These are phyloP conservation scores for Isotomurus palustris DNA, from an alignment of 2,888 invertebrate genomes.

Conservation along the genomic window DNA sequence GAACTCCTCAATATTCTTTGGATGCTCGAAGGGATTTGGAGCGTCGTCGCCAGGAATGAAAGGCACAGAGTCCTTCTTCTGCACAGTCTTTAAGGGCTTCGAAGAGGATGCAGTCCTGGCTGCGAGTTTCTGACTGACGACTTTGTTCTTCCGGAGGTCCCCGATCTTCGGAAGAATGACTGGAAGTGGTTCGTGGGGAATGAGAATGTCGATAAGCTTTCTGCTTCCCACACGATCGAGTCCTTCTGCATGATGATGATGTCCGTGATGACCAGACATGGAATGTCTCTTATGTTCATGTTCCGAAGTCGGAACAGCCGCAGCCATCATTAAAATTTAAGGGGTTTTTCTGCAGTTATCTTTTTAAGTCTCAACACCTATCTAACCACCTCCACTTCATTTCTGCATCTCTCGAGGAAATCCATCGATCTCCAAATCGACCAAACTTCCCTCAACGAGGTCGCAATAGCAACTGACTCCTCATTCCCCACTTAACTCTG, in stretches of 20 bases:
- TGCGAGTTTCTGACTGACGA: no score
- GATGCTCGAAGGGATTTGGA: conserved; percentile 40
- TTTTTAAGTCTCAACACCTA: not conserved
- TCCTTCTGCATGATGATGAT: not conserved
- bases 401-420: not conserved
- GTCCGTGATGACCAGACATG: no score
- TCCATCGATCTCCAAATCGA: not conserved
- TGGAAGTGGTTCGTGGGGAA: conserved; percentile 15
- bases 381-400: not conserved
- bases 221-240: conserved; percentile 3
- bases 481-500: not conserved
- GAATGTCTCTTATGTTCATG: no score
- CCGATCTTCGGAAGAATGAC: conserved; percentile 27
- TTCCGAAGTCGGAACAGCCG: not conserved
- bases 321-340: not conserved
- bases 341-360: not conserved
- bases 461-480: not conserved
- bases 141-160: conserved; percentile 8
- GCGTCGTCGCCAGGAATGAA: conserved; percentile 36
- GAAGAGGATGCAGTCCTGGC: no score
- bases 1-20: conserved; percentile 35
- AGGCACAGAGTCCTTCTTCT: conserved; percentile 14
- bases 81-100: not conserved
- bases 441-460: not conserved
- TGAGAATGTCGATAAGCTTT: conserved; percentile 23